Evolutionary conservation across 2,888 invertebrate genomes (phyloP).

Genomic region (Parnassius apollo): DNA sequence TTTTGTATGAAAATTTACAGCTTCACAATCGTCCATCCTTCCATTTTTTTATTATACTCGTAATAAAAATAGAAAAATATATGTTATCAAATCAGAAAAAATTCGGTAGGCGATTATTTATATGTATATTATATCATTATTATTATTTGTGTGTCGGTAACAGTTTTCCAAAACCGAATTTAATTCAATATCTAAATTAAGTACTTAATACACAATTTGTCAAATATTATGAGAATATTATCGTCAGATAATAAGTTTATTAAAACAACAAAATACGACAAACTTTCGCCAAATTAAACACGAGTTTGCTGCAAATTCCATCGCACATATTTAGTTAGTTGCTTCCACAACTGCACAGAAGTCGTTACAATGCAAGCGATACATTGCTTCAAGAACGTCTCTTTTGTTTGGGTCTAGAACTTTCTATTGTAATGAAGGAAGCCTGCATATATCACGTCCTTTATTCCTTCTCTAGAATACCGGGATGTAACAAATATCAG

Average conservation of each 20-base stretch:
- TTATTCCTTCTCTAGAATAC: conserved; percentile 1
- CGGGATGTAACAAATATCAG: background rate
- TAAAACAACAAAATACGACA: background rate
- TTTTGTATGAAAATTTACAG: no score
- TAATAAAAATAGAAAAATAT: no score
- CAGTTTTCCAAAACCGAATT: no score
- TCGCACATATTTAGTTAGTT: conserved; percentile 1
- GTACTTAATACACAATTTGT: no score
- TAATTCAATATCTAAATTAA: no score
- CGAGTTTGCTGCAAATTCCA: background rate
- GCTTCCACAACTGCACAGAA: conserved; percentile 6
- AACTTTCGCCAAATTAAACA: background rate
- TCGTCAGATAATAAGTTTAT: background rate
- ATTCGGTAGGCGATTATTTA: no score
- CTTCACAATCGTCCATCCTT: no score
- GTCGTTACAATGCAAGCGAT: background rate
- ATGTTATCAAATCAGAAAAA: no score
- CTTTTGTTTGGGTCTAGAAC: conserved; percentile 16
- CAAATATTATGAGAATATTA: no score
- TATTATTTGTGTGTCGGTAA: no score
- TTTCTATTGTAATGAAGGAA: conserved; percentile 12
- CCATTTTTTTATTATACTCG: no score
- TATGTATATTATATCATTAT: no score
- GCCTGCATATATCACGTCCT: conserved; percentile 13
- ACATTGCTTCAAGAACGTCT: conserved; percentile 5